Evolutionary conservation across 2,797 vertebrate species (phyloP), one percentile per base, ranked within the genome.

Genomic region (Liparis tanakae): DNA sequence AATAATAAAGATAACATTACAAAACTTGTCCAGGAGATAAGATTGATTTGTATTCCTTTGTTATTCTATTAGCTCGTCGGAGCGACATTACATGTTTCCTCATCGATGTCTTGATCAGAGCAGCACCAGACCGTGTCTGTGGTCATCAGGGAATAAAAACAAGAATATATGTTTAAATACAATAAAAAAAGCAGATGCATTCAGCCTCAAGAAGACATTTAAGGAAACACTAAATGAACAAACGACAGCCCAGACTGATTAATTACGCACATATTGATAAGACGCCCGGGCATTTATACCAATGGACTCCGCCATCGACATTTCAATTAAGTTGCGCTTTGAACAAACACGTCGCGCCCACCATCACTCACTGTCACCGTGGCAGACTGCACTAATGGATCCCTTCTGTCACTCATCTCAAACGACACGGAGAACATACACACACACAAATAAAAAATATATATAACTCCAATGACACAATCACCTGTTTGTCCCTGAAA

Each of bases 311-410:
- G 54, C 15, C 75, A 87, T 92, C 70, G 86, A 93, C 88, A 84
- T 86, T 82, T 90, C 76, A 89, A 78, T 93, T 81, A 89, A 86
- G 84, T 80, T 85, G 64, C 71, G 61, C 80, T 87, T 85, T 79
- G 68, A 85, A 90, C 80, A 76, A 72, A 74, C 70, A n/a, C 30
- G 73, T 58, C 37, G 18, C 51, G n/a, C 37, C 15, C 64, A 72
- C 65, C 83, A 86, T 91, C 71, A 80, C 69, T 92, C 85, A 91
- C 39, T 88, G 88, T 87, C 89, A 84, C 3, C 46, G 13, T 12
- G 69, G 15, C 12, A 75, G 57, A 56, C 71, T 20, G 61, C 55
- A 53, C 51, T 71, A 72, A 82, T 79, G 72, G 74, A 82, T 81
- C 62, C 85, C 63, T 78, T 62, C 78, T 73, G 81, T 67, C 83